Evolutionary conservation across 35 echinoderm and acorn worm species (phyloP).

Genomic region (Stichopus chloronotus): DNA sequence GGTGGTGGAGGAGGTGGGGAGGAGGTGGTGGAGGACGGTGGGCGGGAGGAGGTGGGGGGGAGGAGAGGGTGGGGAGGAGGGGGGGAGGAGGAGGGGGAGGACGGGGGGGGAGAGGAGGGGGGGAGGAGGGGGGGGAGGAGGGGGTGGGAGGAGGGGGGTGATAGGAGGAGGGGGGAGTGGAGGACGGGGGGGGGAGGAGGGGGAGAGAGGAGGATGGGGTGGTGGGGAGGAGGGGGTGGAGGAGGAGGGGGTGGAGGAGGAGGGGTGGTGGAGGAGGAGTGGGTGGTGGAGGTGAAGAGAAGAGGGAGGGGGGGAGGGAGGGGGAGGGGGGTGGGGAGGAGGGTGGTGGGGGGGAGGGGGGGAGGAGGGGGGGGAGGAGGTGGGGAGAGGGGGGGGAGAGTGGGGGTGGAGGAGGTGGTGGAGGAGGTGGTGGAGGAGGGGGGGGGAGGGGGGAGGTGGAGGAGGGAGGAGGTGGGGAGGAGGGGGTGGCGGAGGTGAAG

Average conservation of each 20-base stretch:
- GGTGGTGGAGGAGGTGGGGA: not conserved
- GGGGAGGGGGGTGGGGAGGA: not conserved
- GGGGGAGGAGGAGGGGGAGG: too few species aligned
- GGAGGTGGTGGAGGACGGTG: not conserved
- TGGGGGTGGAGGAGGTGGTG: not conserved
- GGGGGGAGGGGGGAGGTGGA: not conserved
- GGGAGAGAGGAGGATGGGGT: not conserved
- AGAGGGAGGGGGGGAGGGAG: not conserved
- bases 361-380: not conserved
- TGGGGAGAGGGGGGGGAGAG: not conserved
- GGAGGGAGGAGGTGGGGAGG: not conserved
- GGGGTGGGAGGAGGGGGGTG: not conserved
- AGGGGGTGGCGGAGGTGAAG: not conserved
- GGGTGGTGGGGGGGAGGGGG: not conserved
- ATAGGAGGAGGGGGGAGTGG: not conserved
- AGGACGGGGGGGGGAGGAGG: not conserved
- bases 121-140: too few species aligned
- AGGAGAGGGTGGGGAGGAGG: too few species aligned
- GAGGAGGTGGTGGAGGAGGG: not conserved
- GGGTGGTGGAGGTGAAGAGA: not conserved
- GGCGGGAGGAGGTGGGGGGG: not conserved
- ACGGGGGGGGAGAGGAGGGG: not conserved
- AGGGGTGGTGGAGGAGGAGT: not conserved
- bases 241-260: not conserved
- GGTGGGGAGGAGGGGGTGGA: not conserved